phyloP scores from a whole-genome alignment of 2,797 vertebrate genomes.

The Sus cebifrons region DNA sequence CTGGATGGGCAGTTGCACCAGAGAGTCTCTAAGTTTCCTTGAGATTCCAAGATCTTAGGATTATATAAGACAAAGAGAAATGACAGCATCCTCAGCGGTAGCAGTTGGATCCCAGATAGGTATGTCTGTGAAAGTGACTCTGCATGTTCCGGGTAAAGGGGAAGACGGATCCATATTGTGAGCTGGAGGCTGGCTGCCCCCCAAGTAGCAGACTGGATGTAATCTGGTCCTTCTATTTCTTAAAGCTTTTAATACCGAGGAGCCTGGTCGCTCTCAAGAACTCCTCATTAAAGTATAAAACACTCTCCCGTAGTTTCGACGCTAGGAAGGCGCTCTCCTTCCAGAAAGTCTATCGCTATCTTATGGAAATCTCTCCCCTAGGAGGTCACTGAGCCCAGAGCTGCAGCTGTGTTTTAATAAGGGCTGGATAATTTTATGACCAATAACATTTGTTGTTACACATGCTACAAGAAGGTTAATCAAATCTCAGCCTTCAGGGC shows the following conservation, averaged over 20 bases:
- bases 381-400: conserved; percentile 83
- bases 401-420: conserved; percentile 88
- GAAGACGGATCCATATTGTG: conserved; percentile 55
- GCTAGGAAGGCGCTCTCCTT: conserved; percentile 76
- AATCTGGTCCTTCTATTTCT: conserved; percentile 76
- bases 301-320: conserved; percentile 65
- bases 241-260: conserved; percentile 81
- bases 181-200: conserved; percentile 76
- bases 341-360: conserved; percentile 80
- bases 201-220: conserved; percentile 79
- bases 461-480: conserved; percentile 87
- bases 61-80: conserved; percentile 75
- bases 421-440: conserved; percentile 88
- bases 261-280: conserved; percentile 85
- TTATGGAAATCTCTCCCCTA: conserved; percentile 86
- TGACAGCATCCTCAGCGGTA: conserved; percentile 17
- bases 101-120: not conserved
- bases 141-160: conserved; percentile 2
- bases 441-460: conserved; percentile 87
- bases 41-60: not conserved
- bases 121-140: not conserved
- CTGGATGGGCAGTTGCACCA: not conserved
- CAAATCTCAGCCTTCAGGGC: conserved; percentile 85
- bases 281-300: conserved; percentile 84
- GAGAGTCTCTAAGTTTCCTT: conserved; percentile 42